Conservation (phyloP, 1,140 invertebrate genomes). For the Diprion similis region DNA sequence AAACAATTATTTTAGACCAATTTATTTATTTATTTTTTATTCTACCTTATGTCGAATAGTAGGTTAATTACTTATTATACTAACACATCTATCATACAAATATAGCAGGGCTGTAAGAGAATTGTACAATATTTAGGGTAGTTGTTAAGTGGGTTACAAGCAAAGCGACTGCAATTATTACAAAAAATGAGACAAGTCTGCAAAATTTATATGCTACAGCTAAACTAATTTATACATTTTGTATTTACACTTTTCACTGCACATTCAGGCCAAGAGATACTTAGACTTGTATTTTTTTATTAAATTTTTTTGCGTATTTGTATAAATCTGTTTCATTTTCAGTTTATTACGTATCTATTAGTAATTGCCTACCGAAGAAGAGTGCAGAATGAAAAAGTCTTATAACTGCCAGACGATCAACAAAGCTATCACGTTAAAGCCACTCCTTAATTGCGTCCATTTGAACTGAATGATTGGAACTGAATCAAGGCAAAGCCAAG, state of each 20-base stretch:
- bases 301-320: too few species aligned
- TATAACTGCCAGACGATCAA: too few species aligned
- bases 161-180: not conserved
- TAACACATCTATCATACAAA: constrained; percentile 30
- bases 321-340: too few species aligned
- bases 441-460: too few species aligned
- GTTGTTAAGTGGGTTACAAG: not conserved
- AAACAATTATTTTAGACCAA: constrained; percentile 41
- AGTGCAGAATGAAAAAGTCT: too few species aligned
- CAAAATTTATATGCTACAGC: not conserved
- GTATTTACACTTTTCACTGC: not conserved
- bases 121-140: constrained; percentile 33
- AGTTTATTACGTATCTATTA: too few species aligned
- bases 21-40: constrained; percentile 25
- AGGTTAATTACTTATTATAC: constrained; percentile 38
- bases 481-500: too few species aligned
- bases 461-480: too few species aligned
- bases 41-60: constrained; percentile 23
- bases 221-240: not conserved
- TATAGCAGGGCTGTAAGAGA: constrained; percentile 30
- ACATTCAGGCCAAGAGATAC: too few species aligned
- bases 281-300: too few species aligned
- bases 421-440: too few species aligned
- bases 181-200: not conserved
- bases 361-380: too few species aligned